Evolutionary conservation across 2,888 invertebrate genomes (phyloP), one percentile per base, ranked within the genome.

Genomic region (Cryptocheilus praepositus): DNA sequence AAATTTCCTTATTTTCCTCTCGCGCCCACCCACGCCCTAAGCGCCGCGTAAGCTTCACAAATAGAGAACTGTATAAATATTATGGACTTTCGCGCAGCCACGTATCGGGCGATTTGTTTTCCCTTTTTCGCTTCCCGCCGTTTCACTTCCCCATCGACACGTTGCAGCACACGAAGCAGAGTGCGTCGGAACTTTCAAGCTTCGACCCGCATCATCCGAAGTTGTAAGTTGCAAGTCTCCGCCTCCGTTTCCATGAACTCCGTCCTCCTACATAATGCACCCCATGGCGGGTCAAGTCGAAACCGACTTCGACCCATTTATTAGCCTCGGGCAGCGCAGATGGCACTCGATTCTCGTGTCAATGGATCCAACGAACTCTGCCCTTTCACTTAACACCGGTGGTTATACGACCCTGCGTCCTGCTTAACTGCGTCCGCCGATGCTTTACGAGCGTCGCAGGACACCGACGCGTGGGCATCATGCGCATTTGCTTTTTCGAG

Each of bases 371-470:
- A 7, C 53, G 69, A 69, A 68, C 64, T 68, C 54, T 65, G 52
- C 64, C 69, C 69, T 71, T 70, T 71, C 69, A 65, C 64, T 57
- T 69, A 56, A 58, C 61, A 61, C 49, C 15, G 53, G 43, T 55
- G 55, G 60, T 59, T 67, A 60, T 56, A 63, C 58, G 43, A 64
- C 58, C 21, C 62, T 54, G 28, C n/a, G 19, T 28, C 15, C 54
- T 63, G 28, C 36, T 36, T 16, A 54, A 54, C 54, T 54, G 46
- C 15, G 36, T 36, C 28, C 18, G 56, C 36, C 43, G n/a, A 58
- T 59, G 64, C 58, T 67, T 67, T 67, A 67, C 45, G 46, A 25
- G 28, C 54, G 36, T 7, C 54, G 11, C 25, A 54, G 54, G 18
- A n/a, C 54, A 54, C 28, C 18, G 8, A 54, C 36, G 25, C 28